A percentile compares a stretch with the other conserved stretches of the same genome.
phyloP scores from a whole-genome alignment of 2,888 invertebrate genomes.

The Spisula solida region DNA sequence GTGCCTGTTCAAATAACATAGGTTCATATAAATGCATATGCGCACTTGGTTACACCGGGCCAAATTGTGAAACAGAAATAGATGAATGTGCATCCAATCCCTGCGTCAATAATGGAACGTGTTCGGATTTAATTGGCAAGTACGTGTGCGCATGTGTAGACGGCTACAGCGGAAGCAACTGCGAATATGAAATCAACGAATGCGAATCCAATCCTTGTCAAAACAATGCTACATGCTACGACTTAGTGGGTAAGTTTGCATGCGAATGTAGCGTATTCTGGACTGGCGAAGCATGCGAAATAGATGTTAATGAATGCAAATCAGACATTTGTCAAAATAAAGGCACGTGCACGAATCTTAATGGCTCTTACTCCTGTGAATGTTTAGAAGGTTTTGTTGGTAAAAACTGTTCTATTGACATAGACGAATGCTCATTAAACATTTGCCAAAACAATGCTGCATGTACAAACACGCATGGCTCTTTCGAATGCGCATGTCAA shows the following conservation, averaged over 20 bases:
- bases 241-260: constrained; percentile 63
- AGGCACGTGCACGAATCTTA: constrained; percentile 69
- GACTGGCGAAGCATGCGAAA: constrained; percentile 68
- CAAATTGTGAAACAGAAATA: constrained; percentile 65
- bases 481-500: constrained; percentile 63
- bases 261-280: constrained; percentile 69
- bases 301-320: constrained; percentile 72
- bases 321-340: constrained; percentile 69
- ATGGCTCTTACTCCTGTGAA: constrained; percentile 69
- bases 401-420: constrained; percentile 53
- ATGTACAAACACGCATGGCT: constrained; percentile 58
- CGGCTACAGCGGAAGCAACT: constrained; percentile 64
- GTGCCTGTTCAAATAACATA: constrained; percentile 54
- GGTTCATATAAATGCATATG: constrained; percentile 57
- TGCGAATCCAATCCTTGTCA: constrained; percentile 69
- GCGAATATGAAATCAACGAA: constrained; percentile 67
- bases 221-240: constrained; percentile 69
- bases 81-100: constrained; percentile 69
- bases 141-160: constrained; percentile 66
- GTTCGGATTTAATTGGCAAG: constrained; percentile 63
- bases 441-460: constrained; percentile 30
- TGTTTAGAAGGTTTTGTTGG: constrained; percentile 71
- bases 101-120: constrained; percentile 65
- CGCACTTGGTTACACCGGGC: constrained; percentile 47
- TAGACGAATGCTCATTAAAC: constrained; percentile 60